These are phyloP conservation scores for Neogobius melanostomus DNA, from an alignment of 2,113 vertebrate species.

Conservation along the genomic window DNA sequence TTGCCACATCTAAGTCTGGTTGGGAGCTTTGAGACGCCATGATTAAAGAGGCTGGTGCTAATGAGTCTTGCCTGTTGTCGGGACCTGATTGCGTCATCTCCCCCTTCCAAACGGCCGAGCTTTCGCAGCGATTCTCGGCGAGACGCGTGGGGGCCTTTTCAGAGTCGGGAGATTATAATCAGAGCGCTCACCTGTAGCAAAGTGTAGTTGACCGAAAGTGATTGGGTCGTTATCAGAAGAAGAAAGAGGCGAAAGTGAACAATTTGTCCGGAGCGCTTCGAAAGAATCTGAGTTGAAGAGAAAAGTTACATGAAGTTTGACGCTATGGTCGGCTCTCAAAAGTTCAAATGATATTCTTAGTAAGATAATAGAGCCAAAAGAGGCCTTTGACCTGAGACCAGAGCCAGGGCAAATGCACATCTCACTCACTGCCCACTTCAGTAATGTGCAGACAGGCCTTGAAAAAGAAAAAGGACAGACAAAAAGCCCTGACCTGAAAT, in stretches of 20 bases:
- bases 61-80: slow-evolving; percentile 48
- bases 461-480: too few species aligned
- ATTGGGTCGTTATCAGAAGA: background rate
- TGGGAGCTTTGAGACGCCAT: slow-evolving; percentile 5
- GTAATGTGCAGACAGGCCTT: too few species aligned
- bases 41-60: slow-evolving; percentile 45
- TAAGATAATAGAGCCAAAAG: background rate
- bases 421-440: too few species aligned
- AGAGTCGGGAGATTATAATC: slow-evolving; percentile 4
- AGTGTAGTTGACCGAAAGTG: background rate
- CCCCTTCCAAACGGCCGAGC: background rate
- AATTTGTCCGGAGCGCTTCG: background rate
- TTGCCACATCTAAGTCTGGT: background rate
- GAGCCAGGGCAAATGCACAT: too few species aligned
- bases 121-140: slow-evolving; percentile 12
- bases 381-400: background rate
- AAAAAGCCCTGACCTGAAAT: too few species aligned
- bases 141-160: background rate
- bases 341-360: background rate
- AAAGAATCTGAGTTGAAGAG: background rate
- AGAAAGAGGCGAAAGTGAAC: background rate
- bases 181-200: background rate
- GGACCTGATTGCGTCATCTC: slow-evolving; percentile 49
- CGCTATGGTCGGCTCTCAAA: too few species aligned
- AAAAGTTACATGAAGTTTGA: background rate